A percentile compares a stretch with the other conserved stretches of the same genome.
phyloP scores from a whole-genome alignment of 2,888 invertebrate genomes.

The Tortricodes alternella region DNA sequence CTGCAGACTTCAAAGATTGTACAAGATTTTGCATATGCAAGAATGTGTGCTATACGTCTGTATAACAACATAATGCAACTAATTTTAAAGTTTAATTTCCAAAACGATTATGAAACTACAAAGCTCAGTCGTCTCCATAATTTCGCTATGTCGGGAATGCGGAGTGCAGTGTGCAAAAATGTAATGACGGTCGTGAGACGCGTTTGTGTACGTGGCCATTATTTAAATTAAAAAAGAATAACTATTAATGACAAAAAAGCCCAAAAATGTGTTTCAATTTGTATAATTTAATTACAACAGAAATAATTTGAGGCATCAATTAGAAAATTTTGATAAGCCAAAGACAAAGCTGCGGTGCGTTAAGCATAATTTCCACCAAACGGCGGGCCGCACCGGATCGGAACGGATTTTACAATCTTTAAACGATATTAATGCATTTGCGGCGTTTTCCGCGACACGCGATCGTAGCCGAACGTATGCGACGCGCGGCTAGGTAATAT shows the following conservation, averaged over 20 bases:
- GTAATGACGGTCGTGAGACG: constrained; percentile 22
- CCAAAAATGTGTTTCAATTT: not conserved
- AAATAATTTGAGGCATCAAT: no score
- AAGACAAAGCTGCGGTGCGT: no score
- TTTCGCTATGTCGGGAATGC: constrained; percentile 18
- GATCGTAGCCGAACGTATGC: no score
- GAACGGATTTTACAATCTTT: no score
- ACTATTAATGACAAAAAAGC: not conserved
- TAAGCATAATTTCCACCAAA: no score
- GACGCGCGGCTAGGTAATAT: no score
- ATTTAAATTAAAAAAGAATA: constrained; percentile 2
- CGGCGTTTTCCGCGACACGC: no score
- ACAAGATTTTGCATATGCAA: not conserved
- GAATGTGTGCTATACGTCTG: not conserved
- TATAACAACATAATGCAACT: constrained; percentile 11
- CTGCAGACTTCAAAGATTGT: no score
- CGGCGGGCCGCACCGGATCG: no score
- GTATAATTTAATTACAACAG: no score
- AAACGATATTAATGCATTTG: no score
- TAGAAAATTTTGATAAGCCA: no score
- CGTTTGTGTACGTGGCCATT: not conserved
- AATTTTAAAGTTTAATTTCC: constrained; percentile 22
- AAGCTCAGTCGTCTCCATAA: constrained; percentile 11
- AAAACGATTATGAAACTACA: constrained; percentile 14
- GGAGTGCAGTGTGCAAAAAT: constrained; percentile 9